Evolutionary conservation across 2,113 vertebrate species (phyloP).

Genomic region (Ahaetulla prasina): DNA sequence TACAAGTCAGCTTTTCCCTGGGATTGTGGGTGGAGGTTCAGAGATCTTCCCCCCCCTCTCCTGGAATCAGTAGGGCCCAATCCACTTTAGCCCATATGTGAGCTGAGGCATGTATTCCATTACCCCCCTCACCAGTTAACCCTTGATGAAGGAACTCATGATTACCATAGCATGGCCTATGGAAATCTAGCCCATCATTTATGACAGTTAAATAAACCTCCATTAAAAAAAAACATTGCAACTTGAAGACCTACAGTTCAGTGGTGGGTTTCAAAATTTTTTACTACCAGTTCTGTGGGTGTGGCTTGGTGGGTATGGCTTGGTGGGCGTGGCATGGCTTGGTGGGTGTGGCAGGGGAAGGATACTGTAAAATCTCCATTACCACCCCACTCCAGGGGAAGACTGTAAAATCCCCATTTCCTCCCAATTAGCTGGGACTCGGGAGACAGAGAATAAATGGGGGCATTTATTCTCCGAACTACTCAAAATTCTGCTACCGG

Average conservation of each 20-base stretch:
- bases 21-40: background rate
- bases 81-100: background rate
- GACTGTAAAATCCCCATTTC: too few relatives aligned
- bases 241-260: background rate
- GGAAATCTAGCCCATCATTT: background rate
- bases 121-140: background rate
- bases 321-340: too few relatives aligned
- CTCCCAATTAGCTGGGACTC: too few relatives aligned
- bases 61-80: background rate
- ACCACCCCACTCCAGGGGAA: too few relatives aligned
- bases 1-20: background rate
- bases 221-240: background rate
- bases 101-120: background rate
- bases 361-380: too few relatives aligned
- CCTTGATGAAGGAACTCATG: background rate
- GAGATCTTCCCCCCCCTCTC: background rate
- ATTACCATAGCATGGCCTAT: background rate
- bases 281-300: too few relatives aligned
- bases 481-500: too few relatives aligned
- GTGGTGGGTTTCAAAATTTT: too few relatives aligned
- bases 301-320: too few relatives aligned
- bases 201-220: background rate
- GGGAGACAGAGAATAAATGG: too few relatives aligned
- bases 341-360: too few relatives aligned
- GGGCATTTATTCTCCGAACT: too few relatives aligned